Conservation (phyloP, 2,113 vertebrate species). For the Aspidoscelis tigris region DNA sequence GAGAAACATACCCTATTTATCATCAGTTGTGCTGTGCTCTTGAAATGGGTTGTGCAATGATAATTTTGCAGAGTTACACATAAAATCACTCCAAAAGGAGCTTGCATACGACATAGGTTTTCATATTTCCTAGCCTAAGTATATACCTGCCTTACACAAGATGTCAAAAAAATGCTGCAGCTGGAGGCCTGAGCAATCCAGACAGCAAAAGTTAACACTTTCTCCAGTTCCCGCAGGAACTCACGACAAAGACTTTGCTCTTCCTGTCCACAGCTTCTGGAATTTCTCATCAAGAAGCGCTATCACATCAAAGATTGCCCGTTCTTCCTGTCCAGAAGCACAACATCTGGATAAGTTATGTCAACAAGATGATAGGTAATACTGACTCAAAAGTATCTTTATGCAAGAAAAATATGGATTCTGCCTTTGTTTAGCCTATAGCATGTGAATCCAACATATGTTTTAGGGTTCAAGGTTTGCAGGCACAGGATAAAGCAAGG, state of each 20-base stretch:
- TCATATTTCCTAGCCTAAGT: neutral
- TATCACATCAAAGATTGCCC: neutral
- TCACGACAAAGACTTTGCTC: neutral
- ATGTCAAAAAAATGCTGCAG: neutral
- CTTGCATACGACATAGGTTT: neutral
- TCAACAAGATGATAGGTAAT: neutral
- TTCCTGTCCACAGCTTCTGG: neutral
- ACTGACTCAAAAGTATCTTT: neutral
- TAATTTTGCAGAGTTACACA: neutral
- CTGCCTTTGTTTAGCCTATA: neutral
- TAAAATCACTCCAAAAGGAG: neutral
- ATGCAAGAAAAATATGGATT: conserved; percentile 13
- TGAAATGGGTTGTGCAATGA: too few relatives aligned
- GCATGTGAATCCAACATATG: conserved; percentile 10
- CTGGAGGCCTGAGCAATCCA: neutral
- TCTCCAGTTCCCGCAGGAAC: neutral
- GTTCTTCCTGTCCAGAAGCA: conserved; percentile 9
- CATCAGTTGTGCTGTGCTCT: too few relatives aligned
- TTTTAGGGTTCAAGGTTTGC: neutral
- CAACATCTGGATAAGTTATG: conserved; percentile 27
- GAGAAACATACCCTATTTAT: too few relatives aligned
- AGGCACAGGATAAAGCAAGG: neutral
- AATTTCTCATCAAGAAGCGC: neutral
- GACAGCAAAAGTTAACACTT: neutral
- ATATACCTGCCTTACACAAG: neutral